Conservation (phyloP, 2,888 invertebrate genomes). For the Nesidiocoris tenuis region DNA sequence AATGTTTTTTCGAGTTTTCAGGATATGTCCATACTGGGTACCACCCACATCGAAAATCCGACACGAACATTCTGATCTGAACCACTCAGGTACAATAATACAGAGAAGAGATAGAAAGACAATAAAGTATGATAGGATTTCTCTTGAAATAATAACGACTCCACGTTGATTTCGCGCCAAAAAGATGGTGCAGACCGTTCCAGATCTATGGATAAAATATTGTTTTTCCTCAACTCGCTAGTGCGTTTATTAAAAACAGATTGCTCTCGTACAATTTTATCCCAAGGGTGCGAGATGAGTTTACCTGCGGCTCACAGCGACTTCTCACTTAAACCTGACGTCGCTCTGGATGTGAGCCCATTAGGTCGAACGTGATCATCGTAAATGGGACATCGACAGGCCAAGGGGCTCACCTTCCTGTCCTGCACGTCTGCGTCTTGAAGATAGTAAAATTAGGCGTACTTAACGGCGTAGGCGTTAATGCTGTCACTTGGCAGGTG, state of each 20-base stretch:
- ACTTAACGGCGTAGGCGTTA: not conserved
- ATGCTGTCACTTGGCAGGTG: not conserved
- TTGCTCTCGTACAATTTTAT: not conserved
- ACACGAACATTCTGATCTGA: too few relatives aligned
- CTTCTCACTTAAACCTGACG: constrained; percentile 17
- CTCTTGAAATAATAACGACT: too few relatives aligned
- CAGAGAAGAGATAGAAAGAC: too few relatives aligned
- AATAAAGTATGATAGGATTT: too few relatives aligned
- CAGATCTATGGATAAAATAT: too few relatives aligned
- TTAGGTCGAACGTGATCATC: constrained; percentile 25
- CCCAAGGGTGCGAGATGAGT: not conserved
- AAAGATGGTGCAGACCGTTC: too few relatives aligned
- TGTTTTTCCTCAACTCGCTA: too few relatives aligned
- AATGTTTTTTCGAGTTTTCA: too few relatives aligned
- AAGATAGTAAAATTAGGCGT: not conserved
- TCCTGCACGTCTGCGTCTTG: not conserved
- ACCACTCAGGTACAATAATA: too few relatives aligned
- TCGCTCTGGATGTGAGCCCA: constrained; percentile 33
- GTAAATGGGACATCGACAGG: constrained; percentile 41
- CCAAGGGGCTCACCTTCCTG: constrained; percentile 20
- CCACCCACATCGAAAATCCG: too few relatives aligned
- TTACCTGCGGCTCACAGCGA: not conserved
- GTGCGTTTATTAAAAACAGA: not conserved
- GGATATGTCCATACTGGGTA: too few relatives aligned
- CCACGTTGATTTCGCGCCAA: too few relatives aligned